A percentile compares a stretch with the other conserved stretches of the same genome.
These are phyloP conservation scores for Fregata magnificens DNA, from an alignment of 2,113 vertebrate species.

Conservation along the genomic window DNA sequence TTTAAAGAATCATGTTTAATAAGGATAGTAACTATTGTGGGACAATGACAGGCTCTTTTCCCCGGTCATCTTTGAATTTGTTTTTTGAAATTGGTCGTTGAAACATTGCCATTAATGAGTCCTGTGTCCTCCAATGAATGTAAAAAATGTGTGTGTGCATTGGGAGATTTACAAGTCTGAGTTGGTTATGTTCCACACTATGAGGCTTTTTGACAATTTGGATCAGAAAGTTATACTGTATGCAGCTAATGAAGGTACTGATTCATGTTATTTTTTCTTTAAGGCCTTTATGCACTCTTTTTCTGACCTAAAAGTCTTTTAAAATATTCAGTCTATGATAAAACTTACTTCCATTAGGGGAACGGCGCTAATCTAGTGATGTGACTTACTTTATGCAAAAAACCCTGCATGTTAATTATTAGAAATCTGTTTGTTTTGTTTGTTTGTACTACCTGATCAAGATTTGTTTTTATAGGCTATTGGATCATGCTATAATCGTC, in stretches of 20 bases:
- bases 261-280: background rate
- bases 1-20: background rate
- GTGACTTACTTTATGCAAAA: background rate
- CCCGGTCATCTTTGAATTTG: background rate
- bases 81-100: background rate
- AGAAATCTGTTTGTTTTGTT: background rate
- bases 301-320: background rate
- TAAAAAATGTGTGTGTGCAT: background rate
- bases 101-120: background rate
- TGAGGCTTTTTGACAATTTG: background rate
- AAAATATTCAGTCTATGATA: background rate
- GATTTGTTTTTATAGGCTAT: background rate
- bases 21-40: background rate
- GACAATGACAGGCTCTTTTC: background rate
- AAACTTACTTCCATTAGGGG: background rate
- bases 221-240: background rate
- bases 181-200: background rate
- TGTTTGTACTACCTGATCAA: background rate
- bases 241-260: background rate
- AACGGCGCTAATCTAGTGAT: background rate
- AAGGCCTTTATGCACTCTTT: background rate
- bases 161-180: background rate
- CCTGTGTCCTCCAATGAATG: background rate
- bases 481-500: background rate
- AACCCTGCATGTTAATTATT: background rate